These are phyloP conservation scores for Sapayoa aenigma DNA, from an alignment of 2,113 vertebrate genomes.

Conservation along the genomic window DNA sequence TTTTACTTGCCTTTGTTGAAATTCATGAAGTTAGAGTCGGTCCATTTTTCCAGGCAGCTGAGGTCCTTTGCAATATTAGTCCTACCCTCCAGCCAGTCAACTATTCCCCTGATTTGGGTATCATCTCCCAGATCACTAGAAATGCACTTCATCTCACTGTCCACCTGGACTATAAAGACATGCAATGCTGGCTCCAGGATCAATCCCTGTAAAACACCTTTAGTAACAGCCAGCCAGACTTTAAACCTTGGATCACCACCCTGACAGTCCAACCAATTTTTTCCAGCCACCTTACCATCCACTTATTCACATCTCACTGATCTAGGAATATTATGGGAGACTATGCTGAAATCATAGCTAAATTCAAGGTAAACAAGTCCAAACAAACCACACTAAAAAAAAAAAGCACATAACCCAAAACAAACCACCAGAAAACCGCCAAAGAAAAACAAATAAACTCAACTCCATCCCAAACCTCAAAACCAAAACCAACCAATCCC, in stretches of 20 bases:
- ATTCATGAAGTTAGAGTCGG: background rate
- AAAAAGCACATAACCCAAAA: background rate
- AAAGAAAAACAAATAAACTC: background rate
- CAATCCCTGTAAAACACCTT: background rate
- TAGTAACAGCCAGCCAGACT: background rate
- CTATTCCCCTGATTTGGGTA: background rate
- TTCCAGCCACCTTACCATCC: background rate
- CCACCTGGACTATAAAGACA: background rate
- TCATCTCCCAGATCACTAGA: background rate
- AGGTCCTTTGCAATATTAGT: background rate
- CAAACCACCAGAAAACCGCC: background rate
- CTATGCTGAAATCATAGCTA: background rate
- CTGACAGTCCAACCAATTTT: background rate
- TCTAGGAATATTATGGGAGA: background rate
- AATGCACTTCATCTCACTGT: background rate
- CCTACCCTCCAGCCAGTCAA: background rate
- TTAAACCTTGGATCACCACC: background rate
- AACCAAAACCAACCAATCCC: background rate
- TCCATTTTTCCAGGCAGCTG: background rate
- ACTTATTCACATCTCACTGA: background rate
- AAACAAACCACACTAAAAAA: background rate
- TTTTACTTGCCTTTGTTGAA: background rate
- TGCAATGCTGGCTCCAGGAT: background rate
- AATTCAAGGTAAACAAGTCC: background rate
- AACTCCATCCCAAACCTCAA: background rate